Evolutionary conservation across 2,888 invertebrate genomes (phyloP).

Genomic region (Andrena marginata): DNA sequence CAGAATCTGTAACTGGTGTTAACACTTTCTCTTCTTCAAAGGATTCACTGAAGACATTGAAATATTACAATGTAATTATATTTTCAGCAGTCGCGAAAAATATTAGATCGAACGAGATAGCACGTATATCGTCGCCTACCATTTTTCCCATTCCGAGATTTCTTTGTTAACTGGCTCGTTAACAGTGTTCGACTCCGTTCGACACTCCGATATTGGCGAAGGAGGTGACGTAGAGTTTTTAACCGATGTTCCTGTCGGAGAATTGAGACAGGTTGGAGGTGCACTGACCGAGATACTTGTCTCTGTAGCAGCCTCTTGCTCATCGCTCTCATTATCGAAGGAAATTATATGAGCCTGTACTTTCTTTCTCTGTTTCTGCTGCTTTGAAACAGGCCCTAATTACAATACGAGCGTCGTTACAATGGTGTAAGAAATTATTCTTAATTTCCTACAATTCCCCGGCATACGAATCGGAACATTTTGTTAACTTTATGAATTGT

Average conservation of each 20-base stretch:
- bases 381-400: slow-evolving; percentile 68
- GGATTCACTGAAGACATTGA: slow-evolving; percentile 52
- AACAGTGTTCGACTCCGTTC: slow-evolving; percentile 64
- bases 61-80: background rate
- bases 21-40: slow-evolving; percentile 80
- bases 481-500: too few species aligned
- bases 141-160: slow-evolving; percentile 72
- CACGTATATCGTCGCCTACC: slow-evolving; percentile 58
- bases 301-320: slow-evolving; percentile 76
- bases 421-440: background rate
- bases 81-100: too few species aligned
- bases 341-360: slow-evolving; percentile 89
- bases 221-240: slow-evolving; percentile 83
- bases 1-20: slow-evolving; percentile 81
- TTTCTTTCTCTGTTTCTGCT: slow-evolving; percentile 86
- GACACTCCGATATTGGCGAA: slow-evolving; percentile 61
- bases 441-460: background rate
- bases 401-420: background rate
- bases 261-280: slow-evolving; percentile 88
- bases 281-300: slow-evolving; percentile 86
- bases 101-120: too few species aligned
- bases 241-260: slow-evolving; percentile 85
- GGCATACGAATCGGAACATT: too few species aligned
- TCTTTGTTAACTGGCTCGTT: slow-evolving; percentile 9
- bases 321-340: slow-evolving; percentile 88